A percentile compares a stretch with the other conserved stretches of the same genome.
Conservation (phyloP, 2,888 invertebrate genomes). For the Clanis bilineata region DNA sequence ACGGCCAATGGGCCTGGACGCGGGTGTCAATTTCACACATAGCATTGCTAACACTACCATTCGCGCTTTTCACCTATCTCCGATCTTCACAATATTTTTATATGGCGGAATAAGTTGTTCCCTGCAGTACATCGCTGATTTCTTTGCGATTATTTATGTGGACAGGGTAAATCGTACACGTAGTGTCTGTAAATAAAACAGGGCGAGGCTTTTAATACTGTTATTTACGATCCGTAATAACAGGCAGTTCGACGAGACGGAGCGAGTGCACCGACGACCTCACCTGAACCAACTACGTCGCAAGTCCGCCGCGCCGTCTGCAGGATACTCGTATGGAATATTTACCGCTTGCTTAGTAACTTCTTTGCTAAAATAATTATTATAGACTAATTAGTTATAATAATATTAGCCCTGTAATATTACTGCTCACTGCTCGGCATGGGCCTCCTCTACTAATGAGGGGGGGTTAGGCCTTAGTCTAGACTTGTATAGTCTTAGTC, state of each 20-base stretch:
- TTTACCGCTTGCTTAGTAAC: slow-evolving; percentile 57
- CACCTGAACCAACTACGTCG: slow-evolving; percentile 36
- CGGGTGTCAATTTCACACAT: slow-evolving; percentile 70
- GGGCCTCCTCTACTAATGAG: no score
- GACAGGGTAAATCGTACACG: slow-evolving; percentile 52
- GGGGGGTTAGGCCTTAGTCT: no score
- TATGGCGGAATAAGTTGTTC: not conserved
- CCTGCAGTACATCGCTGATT: slow-evolving; percentile 4
- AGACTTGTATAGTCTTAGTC: no score
- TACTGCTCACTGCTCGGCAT: no score
- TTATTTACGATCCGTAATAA: slow-evolving; percentile 78
- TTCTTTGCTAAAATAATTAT: not conserved
- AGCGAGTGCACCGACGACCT: slow-evolving; percentile 29
- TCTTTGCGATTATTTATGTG: slow-evolving; percentile 42
- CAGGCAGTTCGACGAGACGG: slow-evolving; percentile 38
- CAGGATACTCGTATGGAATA: slow-evolving; percentile 62
- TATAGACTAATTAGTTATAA: not conserved
- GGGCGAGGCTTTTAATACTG: slow-evolving; percentile 66
- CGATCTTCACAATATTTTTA: slow-evolving; percentile 13
- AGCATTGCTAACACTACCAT: slow-evolving; percentile 34
- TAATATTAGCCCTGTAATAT: no score
- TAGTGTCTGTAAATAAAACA: slow-evolving; percentile 70
- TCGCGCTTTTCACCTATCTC: slow-evolving; percentile 17
- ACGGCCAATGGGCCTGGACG: slow-evolving; percentile 70
- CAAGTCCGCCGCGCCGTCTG: slow-evolving; percentile 43